Evolutionary conservation across 2,888 invertebrate genomes (phyloP).

Genomic region (Dolichopus griseipennis): DNA sequence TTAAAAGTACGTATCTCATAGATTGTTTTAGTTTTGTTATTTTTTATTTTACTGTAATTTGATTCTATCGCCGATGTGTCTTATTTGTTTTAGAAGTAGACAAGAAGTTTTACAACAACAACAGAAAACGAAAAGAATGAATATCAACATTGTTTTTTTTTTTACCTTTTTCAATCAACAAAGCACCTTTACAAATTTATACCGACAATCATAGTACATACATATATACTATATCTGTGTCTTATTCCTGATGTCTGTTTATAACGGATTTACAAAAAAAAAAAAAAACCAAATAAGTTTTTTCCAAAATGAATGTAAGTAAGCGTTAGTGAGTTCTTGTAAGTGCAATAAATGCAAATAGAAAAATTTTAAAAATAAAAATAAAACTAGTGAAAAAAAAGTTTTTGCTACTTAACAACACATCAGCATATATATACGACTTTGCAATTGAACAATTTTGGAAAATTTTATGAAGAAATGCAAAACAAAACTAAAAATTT

Average conservation of each 20-base stretch:
- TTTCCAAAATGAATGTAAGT: not conserved
- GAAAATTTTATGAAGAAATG: not conserved
- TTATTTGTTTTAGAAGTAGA: not conserved
- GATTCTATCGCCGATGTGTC: slow-evolving; percentile 2
- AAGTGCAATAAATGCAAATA: slow-evolving; percentile 4
- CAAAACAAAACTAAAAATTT: too few relatives aligned
- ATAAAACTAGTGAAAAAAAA: not conserved
- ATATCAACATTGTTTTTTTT: too few relatives aligned
- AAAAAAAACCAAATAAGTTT: not conserved
- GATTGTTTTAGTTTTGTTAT: too few relatives aligned
- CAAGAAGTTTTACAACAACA: not conserved
- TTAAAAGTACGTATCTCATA: too few relatives aligned
- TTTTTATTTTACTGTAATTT: not conserved
- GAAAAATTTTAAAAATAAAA: not conserved
- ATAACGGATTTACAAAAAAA: too few relatives aligned
- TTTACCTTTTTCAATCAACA: too few relatives aligned
- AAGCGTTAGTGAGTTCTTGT: not conserved
- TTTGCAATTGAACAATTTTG: not conserved
- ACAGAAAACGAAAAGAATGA: not conserved
- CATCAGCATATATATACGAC: not conserved
- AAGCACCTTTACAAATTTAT: too few relatives aligned
- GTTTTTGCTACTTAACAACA: not conserved
- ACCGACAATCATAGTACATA: too few relatives aligned
- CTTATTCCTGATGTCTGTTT: too few relatives aligned
- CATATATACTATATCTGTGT: too few relatives aligned